Percentiles rank a stretch among this genome's conserved stretches.
Evolutionary conservation across 1,140 invertebrate genomes (phyloP).

Genomic region (Bradysia coprophila): DNA sequence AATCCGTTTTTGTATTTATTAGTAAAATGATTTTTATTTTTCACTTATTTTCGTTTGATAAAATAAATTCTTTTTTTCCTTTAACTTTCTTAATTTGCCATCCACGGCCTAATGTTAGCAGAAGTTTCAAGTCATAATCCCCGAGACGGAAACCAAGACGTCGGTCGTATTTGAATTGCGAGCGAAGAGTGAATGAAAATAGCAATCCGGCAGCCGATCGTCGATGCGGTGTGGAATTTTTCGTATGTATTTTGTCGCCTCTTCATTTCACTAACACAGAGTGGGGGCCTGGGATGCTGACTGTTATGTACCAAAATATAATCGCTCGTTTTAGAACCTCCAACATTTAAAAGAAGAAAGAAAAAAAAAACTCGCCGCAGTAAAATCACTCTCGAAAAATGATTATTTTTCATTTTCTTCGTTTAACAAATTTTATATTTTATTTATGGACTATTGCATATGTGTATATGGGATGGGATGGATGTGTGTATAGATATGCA

Average conservation of each 20-base stretch:
- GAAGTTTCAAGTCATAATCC: constrained; percentile 66
- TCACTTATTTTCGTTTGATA: constrained; percentile 5
- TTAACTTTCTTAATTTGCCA: constrained; percentile 22
- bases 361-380: no score
- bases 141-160: constrained; percentile 69
- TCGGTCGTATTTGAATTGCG: constrained; percentile 72
- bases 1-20: constrained; percentile 2
- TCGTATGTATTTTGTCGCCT: not conserved
- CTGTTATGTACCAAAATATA: not conserved
- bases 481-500: no score
- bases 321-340: not conserved
- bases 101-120: constrained; percentile 47
- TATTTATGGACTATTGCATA: no score
- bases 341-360: no score
- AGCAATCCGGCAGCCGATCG: not conserved
- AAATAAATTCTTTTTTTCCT: no score
- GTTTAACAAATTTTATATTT: no score
- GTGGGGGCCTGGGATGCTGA: not conserved
- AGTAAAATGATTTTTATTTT: constrained; percentile 5
- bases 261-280: not conserved
- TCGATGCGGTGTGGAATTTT: not conserved
- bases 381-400: no score
- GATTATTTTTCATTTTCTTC: no score
- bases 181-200: constrained; percentile 39
- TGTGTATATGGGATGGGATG: no score